These are phyloP conservation scores for Papilio machaon DNA, from an alignment of 1,140 invertebrate genomes.

Conservation along the genomic window DNA sequence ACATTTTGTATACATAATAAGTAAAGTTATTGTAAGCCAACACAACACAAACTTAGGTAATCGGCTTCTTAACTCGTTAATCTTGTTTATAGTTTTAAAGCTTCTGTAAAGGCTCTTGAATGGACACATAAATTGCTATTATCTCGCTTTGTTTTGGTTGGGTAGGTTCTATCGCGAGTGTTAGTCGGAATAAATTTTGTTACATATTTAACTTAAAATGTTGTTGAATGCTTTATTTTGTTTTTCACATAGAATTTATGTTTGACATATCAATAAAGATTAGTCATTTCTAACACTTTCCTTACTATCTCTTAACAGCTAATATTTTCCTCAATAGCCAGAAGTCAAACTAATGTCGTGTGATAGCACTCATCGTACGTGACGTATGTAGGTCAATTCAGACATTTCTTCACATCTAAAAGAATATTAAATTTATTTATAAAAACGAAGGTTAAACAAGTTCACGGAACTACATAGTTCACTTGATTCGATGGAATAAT, in stretches of 20 bases:
- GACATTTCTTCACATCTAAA: not conserved
- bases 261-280: too few relatives aligned
- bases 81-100: conserved; percentile 37
- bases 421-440: not conserved
- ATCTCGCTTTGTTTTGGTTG: conserved; percentile 35
- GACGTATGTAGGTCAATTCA: not conserved
- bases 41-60: conserved; percentile 22
- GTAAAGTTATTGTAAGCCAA: not conserved
- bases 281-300: too few relatives aligned
- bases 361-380: too few relatives aligned
- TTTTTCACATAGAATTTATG: too few relatives aligned
- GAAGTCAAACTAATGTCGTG: too few relatives aligned
- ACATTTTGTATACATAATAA: conserved; percentile 19
- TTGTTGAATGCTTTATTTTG: not conserved
- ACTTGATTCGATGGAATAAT: conserved; percentile 15
- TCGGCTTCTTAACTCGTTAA: conserved; percentile 32
- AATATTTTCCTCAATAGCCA: too few relatives aligned
- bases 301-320: too few relatives aligned
- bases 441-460: not conserved
- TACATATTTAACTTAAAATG: not conserved
- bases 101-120: conserved; percentile 37
- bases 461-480: conserved; percentile 21
- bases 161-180: conserved; percentile 17
- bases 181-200: conserved; percentile 25
- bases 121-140: conserved; percentile 38